Evolutionary conservation across 2,888 invertebrate species (phyloP), one percentile per base, ranked within the genome.

Genomic region (Nymphalis urticae): DNA sequence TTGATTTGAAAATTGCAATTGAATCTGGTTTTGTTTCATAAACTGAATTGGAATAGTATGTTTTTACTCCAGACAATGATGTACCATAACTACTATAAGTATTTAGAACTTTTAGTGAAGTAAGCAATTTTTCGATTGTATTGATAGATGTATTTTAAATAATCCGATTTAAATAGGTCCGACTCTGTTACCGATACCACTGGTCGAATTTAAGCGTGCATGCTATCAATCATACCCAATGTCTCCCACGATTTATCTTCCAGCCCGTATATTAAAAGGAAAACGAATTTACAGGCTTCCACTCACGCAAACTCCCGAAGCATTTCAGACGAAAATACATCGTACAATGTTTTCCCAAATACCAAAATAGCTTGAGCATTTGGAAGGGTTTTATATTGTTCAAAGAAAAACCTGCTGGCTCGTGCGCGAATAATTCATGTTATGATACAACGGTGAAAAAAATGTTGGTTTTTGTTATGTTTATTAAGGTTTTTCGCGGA

Each of bases 171-270:
- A 67, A 65, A 42, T 61, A 64, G 58, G 65, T 27, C 47, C 61
- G 51, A 54, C 53, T 51, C 59, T 50, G 68, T 66, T 63, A 71
- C 68, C 71, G 62, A 72, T 74, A 68, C 66, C 75, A 77, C 72
- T 75, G 74, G 76, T 78, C 79, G 82, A 82, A 84, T 85, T 81
- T 81, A 84, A 88, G 83, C 81, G 83, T 79, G 76, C 73, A 68
- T 68, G 76, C 83, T 80, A 90, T 90, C 89, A 86, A 90, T 90
- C 90, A 89, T 82, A 83, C 77, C 82, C 82, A 81, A 79, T 87
- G 89, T 89, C 88, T 88, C 86, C 82, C 82, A 79, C 85, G 86
- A 90, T 90, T 89, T 88, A 89, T 90, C 89, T 87, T 85, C 82
- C 72, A 73, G 75, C 73, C 78, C 85, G 85, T 85, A 87, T 88